Evolutionary conservation across 2,797 vertebrate species (phyloP).

Genomic region (Manis pentadactyla): DNA sequence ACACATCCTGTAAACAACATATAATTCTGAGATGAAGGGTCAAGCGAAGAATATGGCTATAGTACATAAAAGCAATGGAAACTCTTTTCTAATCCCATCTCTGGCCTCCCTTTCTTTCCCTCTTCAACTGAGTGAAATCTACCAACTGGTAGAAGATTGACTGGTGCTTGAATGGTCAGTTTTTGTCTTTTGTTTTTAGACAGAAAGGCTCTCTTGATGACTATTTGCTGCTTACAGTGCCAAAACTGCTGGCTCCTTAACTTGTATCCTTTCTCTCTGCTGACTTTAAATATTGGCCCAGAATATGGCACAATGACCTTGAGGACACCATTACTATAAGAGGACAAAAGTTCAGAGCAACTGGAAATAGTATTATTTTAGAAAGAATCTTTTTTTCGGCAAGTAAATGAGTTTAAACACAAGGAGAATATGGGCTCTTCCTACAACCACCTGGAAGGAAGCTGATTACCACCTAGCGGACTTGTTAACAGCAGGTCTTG

Average conservation of each 20-base stretch:
- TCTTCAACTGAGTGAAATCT: not conserved
- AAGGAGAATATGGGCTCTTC: not conserved
- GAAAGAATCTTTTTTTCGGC: not conserved
- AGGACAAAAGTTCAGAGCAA: not conserved
- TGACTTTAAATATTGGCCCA: not conserved
- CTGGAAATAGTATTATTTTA: not conserved
- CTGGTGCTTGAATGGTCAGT: not conserved
- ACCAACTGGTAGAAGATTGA: not conserved
- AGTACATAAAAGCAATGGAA: not conserved
- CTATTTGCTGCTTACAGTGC: not conserved
- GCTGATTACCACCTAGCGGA: not conserved
- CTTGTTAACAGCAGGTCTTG: not conserved
- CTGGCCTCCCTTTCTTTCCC: not conserved
- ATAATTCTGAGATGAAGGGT: not conserved
- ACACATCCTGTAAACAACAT: not conserved
- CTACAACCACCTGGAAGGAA: not conserved
- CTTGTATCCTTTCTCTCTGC: not conserved
- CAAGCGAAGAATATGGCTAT: not conserved
- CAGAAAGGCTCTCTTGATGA: not conserved
- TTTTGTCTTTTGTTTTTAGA: not conserved
- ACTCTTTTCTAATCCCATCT: not conserved
- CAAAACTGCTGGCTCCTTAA: not conserved
- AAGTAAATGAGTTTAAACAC: not conserved
- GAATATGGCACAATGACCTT: not conserved
- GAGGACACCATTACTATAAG: not conserved